Conservation (phyloP, 2,113 vertebrate genomes). For the Nibea coibor region DNA sequence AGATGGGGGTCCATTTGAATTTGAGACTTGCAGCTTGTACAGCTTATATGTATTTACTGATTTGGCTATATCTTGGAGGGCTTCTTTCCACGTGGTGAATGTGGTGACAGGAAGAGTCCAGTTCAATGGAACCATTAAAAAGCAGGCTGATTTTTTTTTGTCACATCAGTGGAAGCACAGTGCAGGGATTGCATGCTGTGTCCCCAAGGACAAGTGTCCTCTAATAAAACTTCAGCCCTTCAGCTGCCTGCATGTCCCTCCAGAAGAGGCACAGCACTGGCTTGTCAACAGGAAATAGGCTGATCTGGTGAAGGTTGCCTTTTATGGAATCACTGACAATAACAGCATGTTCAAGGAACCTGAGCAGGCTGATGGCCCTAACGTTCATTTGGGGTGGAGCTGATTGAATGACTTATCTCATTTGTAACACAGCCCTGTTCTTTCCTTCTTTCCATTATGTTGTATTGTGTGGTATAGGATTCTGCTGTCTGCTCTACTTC, state of each 20-base stretch:
- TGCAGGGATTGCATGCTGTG: constrained; percentile 22
- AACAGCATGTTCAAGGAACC: constrained; percentile 30
- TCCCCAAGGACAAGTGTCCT: constrained; percentile 7
- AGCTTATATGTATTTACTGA: background rate
- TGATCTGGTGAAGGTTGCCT: constrained; percentile 54
- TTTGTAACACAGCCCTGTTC: constrained; percentile 10
- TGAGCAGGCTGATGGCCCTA: constrained; percentile 40
- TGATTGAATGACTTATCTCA: constrained; percentile 20
- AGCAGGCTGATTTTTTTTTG: background rate
- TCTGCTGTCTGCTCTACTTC: constrained; percentile 15
- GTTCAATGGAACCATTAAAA: constrained; percentile 6
- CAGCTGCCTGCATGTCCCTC: constrained; percentile 14
- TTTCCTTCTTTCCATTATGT: constrained; percentile 23
- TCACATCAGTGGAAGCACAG: constrained; percentile 7
- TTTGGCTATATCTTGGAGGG: background rate
- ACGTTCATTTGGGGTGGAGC: constrained; percentile 31
- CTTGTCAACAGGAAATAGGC: constrained; percentile 66
- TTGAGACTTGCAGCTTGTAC: background rate
- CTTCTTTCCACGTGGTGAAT: background rate
- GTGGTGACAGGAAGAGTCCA: constrained; percentile 9
- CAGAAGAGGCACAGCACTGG: constrained; percentile 27
- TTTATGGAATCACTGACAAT: constrained; percentile 62
- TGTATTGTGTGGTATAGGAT: constrained; percentile 12
- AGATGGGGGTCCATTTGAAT: background rate
- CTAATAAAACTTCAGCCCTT: constrained; percentile 20